Evolutionary conservation across 1,140 invertebrate species (phyloP).

Genomic region (Homalodisca vitripennis): DNA sequence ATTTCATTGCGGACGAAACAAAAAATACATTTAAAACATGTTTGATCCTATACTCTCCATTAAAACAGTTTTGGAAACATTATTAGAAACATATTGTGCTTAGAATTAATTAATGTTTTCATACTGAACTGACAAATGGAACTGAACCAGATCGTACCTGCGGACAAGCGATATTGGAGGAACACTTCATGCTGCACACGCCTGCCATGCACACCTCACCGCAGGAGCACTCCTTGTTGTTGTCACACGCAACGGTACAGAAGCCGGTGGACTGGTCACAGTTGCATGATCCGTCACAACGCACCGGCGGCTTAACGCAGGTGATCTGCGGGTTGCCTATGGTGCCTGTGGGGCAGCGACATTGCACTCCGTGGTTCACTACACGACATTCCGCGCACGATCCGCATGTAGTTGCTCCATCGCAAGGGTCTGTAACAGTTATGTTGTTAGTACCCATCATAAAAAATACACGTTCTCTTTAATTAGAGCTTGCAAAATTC

Average conservation of each 20-base stretch:
- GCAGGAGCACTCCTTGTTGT: conserved; percentile 69
- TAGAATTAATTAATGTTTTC: too few species aligned
- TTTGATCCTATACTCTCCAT: too few species aligned
- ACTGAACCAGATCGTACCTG: conserved; percentile 48
- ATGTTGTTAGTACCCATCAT: too few species aligned
- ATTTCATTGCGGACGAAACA: too few species aligned
- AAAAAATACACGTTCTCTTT: too few species aligned
- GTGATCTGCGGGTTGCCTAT: conserved; percentile 76
- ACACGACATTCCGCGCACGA: conserved; percentile 80
- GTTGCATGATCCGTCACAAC: conserved; percentile 65
- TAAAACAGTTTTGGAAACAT: too few species aligned
- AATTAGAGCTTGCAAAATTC: too few species aligned
- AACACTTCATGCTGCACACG: conserved; percentile 63
- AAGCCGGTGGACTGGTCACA: conserved; percentile 73
- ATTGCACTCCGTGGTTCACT: conserved; percentile 78
- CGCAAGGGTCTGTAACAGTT: conserved; percentile 73
- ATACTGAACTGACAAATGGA: too few species aligned
- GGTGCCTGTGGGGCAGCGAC: conserved; percentile 76
- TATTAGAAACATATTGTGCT: too few species aligned
- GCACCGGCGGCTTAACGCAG: conserved; percentile 63
- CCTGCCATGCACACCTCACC: conserved; percentile 65
- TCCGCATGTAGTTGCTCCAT: conserved; percentile 66
- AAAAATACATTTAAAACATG: too few species aligned
- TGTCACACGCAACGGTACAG: conserved; percentile 66
- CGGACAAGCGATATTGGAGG: conserved; percentile 50